Conservation (phyloP, 1,140 invertebrate species). For the Rhopalosiphum maidis region DNA sequence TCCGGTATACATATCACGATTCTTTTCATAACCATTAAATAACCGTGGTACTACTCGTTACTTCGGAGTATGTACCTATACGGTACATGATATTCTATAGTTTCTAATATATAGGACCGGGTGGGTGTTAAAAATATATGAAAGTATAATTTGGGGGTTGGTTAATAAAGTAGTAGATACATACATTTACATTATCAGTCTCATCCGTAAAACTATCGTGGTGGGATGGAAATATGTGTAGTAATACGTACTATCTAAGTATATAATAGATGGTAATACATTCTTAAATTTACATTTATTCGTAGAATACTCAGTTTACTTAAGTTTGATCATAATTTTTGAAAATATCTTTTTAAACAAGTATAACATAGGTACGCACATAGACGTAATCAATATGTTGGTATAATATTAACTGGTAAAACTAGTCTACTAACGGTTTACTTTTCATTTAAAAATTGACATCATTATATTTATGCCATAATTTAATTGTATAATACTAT, state of each 20-base stretch:
- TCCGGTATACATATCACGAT: background rate
- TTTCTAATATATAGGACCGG: background rate
- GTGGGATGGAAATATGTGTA: background rate
- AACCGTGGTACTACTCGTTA: background rate
- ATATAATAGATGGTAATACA: background rate
- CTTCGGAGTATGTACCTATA: background rate
- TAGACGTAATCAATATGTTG: background rate
- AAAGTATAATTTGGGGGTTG: background rate
- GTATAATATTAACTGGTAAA: background rate
- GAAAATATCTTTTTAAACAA: background rate
- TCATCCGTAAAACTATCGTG: background rate
- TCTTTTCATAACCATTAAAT: background rate
- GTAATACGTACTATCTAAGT: background rate
- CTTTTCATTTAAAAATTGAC: background rate
- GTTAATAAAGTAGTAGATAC: background rate
- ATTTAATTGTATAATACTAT: conserved; percentile 11
- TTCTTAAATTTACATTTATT: background rate
- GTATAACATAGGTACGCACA: background rate
- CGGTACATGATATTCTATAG: too few relatives aligned
- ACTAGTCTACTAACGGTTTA: conserved; percentile 12
- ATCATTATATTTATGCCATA: background rate
- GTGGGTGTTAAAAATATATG: background rate
- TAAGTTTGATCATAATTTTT: background rate
- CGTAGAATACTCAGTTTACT: background rate
- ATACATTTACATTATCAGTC: background rate